Percentiles rank a stretch among this genome's conserved stretches.
Evolutionary conservation across 2,113 vertebrate genomes (phyloP).

Genomic region (Perca flavescens): DNA sequence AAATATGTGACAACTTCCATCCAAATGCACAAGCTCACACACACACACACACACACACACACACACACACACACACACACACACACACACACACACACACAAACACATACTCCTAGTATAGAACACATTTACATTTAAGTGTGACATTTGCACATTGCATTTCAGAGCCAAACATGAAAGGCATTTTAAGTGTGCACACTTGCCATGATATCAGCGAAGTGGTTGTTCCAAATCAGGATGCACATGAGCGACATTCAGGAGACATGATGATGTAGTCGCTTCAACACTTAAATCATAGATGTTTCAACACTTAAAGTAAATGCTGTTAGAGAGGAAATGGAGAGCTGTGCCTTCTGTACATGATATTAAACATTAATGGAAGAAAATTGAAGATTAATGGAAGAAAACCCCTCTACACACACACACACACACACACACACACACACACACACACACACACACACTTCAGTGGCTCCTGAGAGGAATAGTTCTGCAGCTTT

Average conservation of each 20-base stretch:
- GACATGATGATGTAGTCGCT: conserved; percentile 32
- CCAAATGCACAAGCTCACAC: not conserved
- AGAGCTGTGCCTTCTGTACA: conserved; percentile 38
- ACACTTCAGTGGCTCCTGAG: conserved; percentile 38
- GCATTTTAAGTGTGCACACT: conserved; percentile 34
- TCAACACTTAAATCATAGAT: conserved; percentile 60
- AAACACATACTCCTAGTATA: conserved; percentile 27
- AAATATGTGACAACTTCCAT: conserved; percentile 33
- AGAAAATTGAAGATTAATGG: not conserved
- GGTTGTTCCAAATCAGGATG: conserved; percentile 19
- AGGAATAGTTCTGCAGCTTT: conserved; percentile 60
- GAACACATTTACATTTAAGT: conserved; percentile 41
- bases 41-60: not conserved
- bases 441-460: conserved; percentile 2
- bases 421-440: not conserved
- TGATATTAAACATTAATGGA: conserved; percentile 60
- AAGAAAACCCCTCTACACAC: conserved; percentile 22
- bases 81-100: conserved; percentile 4
- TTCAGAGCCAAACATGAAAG: conserved; percentile 45
- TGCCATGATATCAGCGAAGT: conserved; percentile 16
- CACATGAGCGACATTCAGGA: conserved; percentile 6
- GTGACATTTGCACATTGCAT: conserved; percentile 1
- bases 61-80: not conserved
- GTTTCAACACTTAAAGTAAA: conserved; percentile 48
- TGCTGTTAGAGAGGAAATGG: conserved; percentile 50